Evolutionary conservation across 2,113 vertebrate genomes (phyloP).

Genomic region (Passer montanus): DNA sequence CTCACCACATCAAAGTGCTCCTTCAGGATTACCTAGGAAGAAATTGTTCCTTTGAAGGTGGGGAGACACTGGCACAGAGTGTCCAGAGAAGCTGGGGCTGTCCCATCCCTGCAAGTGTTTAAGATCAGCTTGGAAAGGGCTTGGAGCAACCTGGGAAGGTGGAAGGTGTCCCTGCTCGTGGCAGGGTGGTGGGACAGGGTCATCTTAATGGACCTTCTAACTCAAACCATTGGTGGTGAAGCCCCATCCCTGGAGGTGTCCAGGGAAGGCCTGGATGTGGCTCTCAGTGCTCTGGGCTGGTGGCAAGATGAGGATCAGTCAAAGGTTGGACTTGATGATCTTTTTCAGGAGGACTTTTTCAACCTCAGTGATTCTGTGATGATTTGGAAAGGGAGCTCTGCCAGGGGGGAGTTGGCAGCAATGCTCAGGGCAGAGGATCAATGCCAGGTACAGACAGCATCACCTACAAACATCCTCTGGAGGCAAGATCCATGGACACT

Average conservation of each 20-base stretch:
- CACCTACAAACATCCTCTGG: not conserved
- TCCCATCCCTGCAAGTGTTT: not conserved
- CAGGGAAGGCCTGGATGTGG: not conserved
- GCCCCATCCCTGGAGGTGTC: not conserved
- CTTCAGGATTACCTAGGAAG: not conserved
- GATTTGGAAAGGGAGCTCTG: not conserved
- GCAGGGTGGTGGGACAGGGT: not conserved
- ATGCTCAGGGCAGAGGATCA: not conserved
- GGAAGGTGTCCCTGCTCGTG: not conserved
- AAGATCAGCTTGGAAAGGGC: not conserved
- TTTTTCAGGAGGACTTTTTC: not conserved
- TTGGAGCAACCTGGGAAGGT: not conserved
- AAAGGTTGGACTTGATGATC: not conserved
- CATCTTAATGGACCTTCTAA: not conserved
- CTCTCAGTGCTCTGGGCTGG: not conserved
- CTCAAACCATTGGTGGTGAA: not conserved
- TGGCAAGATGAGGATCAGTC: not conserved
- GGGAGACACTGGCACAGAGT: not conserved
- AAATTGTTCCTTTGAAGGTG: not conserved
- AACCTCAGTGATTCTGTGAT: not conserved
- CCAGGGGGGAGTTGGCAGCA: not conserved
- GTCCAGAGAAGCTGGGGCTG: not conserved
- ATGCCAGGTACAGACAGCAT: not conserved
- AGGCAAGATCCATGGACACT: rapidly evolving
- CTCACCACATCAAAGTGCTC: not conserved